Conservation (phyloP, 1,140 invertebrate species). For the Amphibalanus amphitrite region DNA sequence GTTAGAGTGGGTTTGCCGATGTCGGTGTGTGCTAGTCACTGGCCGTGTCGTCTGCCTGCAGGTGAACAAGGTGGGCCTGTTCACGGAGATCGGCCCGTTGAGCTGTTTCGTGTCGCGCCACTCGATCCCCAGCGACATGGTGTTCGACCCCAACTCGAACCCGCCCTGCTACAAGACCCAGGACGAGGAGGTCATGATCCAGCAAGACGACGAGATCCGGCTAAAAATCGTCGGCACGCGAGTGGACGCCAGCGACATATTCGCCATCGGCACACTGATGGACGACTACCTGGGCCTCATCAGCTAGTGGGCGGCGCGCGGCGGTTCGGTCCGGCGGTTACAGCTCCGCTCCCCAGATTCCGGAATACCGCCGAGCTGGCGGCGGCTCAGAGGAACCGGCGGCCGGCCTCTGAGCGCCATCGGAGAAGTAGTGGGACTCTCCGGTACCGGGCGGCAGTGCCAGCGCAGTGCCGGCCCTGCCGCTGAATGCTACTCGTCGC, state of each 20-base stretch:
- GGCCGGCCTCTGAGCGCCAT: too few relatives aligned
- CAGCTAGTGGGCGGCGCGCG: slow-evolving; percentile 9
- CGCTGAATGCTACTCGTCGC: too few relatives aligned
- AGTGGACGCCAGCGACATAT: slow-evolving; percentile 73
- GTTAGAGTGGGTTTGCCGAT: too few relatives aligned
- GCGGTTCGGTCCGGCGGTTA: too few relatives aligned
- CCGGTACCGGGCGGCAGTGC: too few relatives aligned
- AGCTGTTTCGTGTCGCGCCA: slow-evolving; percentile 96
- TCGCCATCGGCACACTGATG: slow-evolving; percentile 78
- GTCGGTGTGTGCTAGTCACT: too few relatives aligned
- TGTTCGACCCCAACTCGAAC: slow-evolving; percentile 94
- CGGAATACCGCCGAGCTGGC: too few relatives aligned
- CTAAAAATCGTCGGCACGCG: slow-evolving; percentile 95
- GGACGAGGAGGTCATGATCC: slow-evolving; percentile 95
- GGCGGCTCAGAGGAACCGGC: too few relatives aligned
- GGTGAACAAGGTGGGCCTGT: slow-evolving; percentile 70
- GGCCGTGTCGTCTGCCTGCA: slow-evolving; percentile 24
- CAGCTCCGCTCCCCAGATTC: too few relatives aligned
- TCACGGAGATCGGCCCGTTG: slow-evolving; percentile 97
- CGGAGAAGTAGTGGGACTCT: too few relatives aligned
- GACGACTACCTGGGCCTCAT: slow-evolving; percentile 21
- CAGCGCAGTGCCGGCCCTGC: too few relatives aligned
- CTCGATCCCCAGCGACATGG: slow-evolving; percentile 98
- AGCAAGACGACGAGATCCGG: slow-evolving; percentile 94
- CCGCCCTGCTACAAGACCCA: slow-evolving; percentile 97